phyloP scores from a whole-genome alignment of 1,140 invertebrate species.

The Lasaia peninsularis region DNA sequence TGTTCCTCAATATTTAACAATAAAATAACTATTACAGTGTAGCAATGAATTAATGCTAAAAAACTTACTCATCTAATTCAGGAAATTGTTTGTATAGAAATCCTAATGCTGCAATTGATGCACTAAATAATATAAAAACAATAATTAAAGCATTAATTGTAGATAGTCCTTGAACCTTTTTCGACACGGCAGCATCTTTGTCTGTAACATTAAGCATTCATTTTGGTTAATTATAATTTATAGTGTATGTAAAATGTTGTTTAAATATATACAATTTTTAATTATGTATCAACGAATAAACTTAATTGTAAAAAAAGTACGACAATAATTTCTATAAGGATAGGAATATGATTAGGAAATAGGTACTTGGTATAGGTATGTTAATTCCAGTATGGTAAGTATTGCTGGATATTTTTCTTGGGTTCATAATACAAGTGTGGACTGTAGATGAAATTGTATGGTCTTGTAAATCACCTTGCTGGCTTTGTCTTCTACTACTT shows the following conservation, averaged over 20 bases:
- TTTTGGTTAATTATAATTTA: background rate
- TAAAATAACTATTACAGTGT: no score
- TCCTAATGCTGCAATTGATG: slow-evolving; percentile 80
- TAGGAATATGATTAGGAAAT: slow-evolving; percentile 24
- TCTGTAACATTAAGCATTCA: slow-evolving; percentile 16
- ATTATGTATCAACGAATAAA: no score
- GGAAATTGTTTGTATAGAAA: slow-evolving; percentile 89
- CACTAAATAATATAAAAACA: slow-evolving; percentile 81
- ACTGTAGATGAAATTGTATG: slow-evolving; percentile 53
- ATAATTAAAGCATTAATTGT: slow-evolving; percentile 78
- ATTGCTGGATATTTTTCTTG: slow-evolving; percentile 41
- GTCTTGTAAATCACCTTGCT: slow-evolving; percentile 62
- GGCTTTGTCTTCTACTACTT: background rate
- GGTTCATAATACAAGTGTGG: slow-evolving; percentile 30
- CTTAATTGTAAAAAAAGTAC: background rate
- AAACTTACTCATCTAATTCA: slow-evolving; percentile 87
- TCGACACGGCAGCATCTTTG: slow-evolving; percentile 7
- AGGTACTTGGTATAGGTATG: slow-evolving; percentile 52
- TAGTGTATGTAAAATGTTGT: background rate
- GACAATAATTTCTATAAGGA: background rate
- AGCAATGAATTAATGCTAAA: background rate
- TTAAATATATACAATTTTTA: no score
- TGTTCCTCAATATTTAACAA: no score
- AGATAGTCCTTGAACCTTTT: slow-evolving; percentile 50
- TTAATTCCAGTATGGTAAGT: slow-evolving; percentile 37